A percentile compares a stretch with the other conserved stretches of the same genome.
phyloP scores from a whole-genome alignment of 2,888 invertebrate species.

The Cenopis cana region DNA sequence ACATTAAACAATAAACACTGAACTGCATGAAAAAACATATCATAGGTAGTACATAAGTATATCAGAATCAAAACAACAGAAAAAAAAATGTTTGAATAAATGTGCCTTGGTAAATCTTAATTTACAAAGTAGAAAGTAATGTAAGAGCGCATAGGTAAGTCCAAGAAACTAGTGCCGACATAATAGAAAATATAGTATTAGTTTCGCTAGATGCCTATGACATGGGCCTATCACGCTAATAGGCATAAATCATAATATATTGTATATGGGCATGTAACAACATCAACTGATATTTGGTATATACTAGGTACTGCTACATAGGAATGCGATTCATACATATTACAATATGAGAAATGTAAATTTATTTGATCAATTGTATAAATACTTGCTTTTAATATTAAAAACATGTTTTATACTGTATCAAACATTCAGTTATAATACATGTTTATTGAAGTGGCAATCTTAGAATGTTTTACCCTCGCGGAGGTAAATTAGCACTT shows the following conservation, averaged over 20 bases:
- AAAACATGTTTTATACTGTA: conserved; percentile 40
- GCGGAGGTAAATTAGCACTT: background rate
- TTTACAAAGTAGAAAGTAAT: background rate
- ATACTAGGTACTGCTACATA: background rate
- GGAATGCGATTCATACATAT: background rate
- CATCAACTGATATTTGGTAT: background rate
- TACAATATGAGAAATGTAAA: background rate
- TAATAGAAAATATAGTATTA: background rate
- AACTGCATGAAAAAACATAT: background rate
- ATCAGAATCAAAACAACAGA: background rate
- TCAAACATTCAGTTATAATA: background rate
- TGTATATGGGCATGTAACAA: background rate
- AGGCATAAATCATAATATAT: no score
- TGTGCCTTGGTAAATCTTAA: background rate
- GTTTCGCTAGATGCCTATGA: background rate
- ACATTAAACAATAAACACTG: conserved; percentile 1
- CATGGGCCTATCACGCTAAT: background rate
- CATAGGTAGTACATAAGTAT: no score
- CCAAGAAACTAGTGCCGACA: background rate
- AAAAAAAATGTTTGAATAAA: background rate
- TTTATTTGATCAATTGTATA: conserved; percentile 20
- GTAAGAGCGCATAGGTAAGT: background rate
- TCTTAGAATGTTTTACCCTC: background rate
- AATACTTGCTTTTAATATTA: conserved; percentile 35
- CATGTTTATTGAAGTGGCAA: background rate